These are phyloP conservation scores for Eulacestoma nigropectus DNA, from an alignment of 2,113 vertebrate species.

Conservation along the genomic window DNA sequence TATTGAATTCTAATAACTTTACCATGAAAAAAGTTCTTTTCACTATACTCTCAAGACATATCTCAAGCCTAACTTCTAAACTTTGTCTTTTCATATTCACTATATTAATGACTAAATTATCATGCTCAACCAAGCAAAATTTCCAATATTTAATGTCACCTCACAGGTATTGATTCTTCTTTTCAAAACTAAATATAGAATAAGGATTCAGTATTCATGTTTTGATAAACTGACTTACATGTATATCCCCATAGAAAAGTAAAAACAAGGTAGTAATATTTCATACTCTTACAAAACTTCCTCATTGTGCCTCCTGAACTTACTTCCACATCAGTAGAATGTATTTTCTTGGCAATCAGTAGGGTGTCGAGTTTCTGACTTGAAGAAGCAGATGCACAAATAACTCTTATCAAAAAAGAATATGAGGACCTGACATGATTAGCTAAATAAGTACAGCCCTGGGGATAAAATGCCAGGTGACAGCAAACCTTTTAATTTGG, in stretches of 20 bases:
- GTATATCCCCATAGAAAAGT: not conserved
- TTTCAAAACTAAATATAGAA: not conserved
- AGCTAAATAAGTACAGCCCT: not conserved
- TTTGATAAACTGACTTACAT: not conserved
- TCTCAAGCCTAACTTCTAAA: not conserved
- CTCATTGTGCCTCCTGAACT: not conserved
- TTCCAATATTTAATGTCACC: not conserved
- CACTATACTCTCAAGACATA: not conserved
- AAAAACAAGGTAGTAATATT: not conserved
- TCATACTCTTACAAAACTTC: not conserved
- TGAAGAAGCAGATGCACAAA: not conserved
- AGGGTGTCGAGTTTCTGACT: not conserved
- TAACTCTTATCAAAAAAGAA: not conserved
- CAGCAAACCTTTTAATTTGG: not conserved
- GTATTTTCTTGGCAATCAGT: not conserved
- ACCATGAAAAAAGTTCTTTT: not conserved
- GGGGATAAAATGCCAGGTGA: not conserved
- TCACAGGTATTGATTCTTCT: not conserved
- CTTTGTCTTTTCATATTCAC: not conserved
- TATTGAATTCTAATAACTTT: not conserved
- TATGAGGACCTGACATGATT: not conserved
- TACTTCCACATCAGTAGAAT: rapidly evolving
- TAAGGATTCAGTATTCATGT: not conserved
- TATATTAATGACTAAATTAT: not conserved
- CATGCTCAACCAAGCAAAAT: not conserved